Evolutionary conservation across 2,113 vertebrate species (phyloP), one percentile per base, ranked within the genome.

Genomic region (Serinus canaria): DNA sequence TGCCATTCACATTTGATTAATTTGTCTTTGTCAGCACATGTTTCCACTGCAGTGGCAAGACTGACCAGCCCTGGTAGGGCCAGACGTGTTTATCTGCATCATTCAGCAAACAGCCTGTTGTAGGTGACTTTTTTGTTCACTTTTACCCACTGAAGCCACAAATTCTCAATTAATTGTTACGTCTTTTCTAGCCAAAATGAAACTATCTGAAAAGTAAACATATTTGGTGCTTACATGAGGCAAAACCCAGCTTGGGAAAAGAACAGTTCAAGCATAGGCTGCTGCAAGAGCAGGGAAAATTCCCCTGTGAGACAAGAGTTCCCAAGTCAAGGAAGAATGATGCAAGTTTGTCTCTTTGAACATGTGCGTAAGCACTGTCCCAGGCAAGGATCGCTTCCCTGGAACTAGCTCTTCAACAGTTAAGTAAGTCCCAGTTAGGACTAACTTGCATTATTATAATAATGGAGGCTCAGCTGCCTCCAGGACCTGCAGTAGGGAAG

Each of bases 121-220:
- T 41, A 49, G 46, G 67, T 89, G 87, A 62, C 58, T 70, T 80
- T 88, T 88, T 67, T 92, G 64, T 92, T 94, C 83, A 69, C 84
- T 91, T 94, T 96, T 81, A 85, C 82, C 92, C 72, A 81, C 92
- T 86, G 82, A 83, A 96, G 69, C 75, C 83, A 79, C 23, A 23
- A 68, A 87, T 91, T 92, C 87, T 94, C 67, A 88, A 91, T 88
- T 85, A 89, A 94, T 96, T 77, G 75, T 83, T 95, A 72, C 0
- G 49, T 33, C 60, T 91, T 89, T 90, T 90, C 79, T 85, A 91
- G 67, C 77, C 56, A 33, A 8, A 92, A 66, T 81, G 63, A 92
- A 96, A 91, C 74, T 66, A 68, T 94, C 78, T 79, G 73, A 87
- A 95, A 96, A 89, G 59, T 89, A 94, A 95, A 95, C 89, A 93